Base-by-base conservation (phyloP, 2,888 invertebrate genomes). In the Himalopsyche japonica region DNA sequence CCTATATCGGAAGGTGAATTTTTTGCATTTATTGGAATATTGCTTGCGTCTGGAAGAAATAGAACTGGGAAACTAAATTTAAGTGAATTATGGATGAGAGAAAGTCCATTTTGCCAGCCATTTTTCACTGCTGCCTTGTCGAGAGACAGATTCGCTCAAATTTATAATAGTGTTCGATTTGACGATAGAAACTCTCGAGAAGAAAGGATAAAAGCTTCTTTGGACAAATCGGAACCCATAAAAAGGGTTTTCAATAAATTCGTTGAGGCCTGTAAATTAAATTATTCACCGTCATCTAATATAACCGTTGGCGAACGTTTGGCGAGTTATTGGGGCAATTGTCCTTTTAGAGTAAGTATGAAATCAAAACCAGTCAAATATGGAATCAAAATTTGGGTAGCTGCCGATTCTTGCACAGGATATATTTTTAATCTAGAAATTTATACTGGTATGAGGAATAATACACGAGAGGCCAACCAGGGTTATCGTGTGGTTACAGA, bases 281-380 rank as follows among this genome's bases (percentile, higher is more conserved):
- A 37, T 37, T 37, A 8, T 8, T 37, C 37, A 4, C 37, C 37
- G 8, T 37, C 37, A 37, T 37, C 37, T 1, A 37, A 37, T 10
- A 37, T 85, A 81, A 86, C 86, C 48, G 84, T 84, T 32, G 86
- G 82, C 77, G 84, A 86, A 57, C 81, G 80, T 77, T 80, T 86
- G 80, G 82, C 80, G n/a, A 76, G 57, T 1, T 85, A 76, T 64
- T 81, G 76, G 76, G 86, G 86, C 18, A 85, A 86, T 76, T 85
- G 86, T 57, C 84, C 84, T 48, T 86, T 86, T 82, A 80, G 86
- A 18, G 84, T 84, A 12, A 84, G 43, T 49, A 88, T 87, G 64
- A 87, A 87, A 70, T 80, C 84, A 0, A 86, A 86, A 64, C 84
- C 84, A 78, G 47, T 7, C 84, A 37, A 34, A 47, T 85, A 85